Evolutionary conservation across 2,797 vertebrate species (phyloP).

Genomic region (Enteromius treurensis): DNA sequence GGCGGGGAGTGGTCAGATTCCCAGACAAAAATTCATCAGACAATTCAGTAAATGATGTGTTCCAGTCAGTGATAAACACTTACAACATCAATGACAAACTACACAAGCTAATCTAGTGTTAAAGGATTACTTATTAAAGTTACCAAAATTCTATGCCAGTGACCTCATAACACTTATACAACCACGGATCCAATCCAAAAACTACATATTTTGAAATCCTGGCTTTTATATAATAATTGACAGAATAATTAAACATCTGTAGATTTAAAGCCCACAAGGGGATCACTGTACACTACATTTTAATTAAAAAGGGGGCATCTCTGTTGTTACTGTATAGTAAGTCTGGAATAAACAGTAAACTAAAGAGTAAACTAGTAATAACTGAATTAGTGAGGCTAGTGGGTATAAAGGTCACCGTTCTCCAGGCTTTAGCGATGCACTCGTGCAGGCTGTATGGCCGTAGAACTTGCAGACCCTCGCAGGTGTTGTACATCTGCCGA

Average conservation of each 20-base stretch:
- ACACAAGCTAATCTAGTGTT: not conserved
- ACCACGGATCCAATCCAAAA: not conserved
- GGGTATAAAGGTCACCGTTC: constrained; percentile 79
- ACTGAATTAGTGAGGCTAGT: not conserved
- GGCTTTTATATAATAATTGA: not conserved
- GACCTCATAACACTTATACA: not conserved
- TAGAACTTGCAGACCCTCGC: constrained; percentile 88
- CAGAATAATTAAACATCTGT: not conserved
- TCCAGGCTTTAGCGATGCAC: constrained; percentile 86
- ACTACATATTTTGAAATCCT: not conserved
- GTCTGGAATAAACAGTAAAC: not conserved
- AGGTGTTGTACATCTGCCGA: constrained; percentile 91
- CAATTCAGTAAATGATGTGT: not conserved
- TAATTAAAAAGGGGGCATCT: not conserved
- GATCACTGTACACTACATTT: not conserved
- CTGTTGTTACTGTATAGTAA: not conserved
- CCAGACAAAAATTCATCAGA: not conserved
- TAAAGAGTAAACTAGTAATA: not conserved
- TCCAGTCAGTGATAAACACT: not conserved
- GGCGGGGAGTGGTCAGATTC: not conserved
- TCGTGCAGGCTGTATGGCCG: constrained; percentile 85
- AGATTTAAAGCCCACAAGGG: not conserved
- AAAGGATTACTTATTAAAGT: not conserved
- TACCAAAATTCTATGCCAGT: not conserved
- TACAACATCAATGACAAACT: not conserved